Base-by-base conservation (phyloP, 2,888 invertebrate genomes). In the Nomada goodeniana region DNA sequence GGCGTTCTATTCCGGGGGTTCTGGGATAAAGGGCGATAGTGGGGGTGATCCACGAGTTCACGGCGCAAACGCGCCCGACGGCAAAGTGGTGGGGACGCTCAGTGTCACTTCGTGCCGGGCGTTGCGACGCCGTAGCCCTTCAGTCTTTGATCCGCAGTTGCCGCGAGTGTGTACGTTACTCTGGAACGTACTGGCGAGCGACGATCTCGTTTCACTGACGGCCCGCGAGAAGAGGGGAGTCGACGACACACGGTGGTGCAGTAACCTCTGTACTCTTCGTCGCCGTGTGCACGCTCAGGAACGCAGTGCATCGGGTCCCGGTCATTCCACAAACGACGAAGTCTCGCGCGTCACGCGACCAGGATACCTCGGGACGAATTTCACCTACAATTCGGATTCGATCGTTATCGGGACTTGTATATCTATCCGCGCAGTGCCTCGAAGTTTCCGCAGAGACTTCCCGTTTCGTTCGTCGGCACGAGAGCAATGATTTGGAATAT, bases 61-160 rank as follows among this genome's bases (percentile, higher is more conserved):
- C 11, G 13, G 84, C 91, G 90, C 91, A 86, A 76, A 90, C 90
- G 89, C 85, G 69, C 52, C 7, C 71, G 53, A 50, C 42, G 20
- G 42, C 44, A 50, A 50, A 68, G 79, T 82, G 85, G 82, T 76
- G 89, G 91, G 91, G 91, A 87, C 82, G 69, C 77, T 87, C 91
- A 90, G 92, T 93, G 91, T 92, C 92, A 92, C 91, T 93, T 89
- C 74, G 92, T 91, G 91, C 92, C 92, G 92, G 92, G 92, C 92
- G 91, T 91, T 91, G 91, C 92, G 91, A 88, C 91, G 91, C 90
- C 86, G 77, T 84, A 74, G 82, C 83, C 89, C 89, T 90, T 89
- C 91, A 92, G 92, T 92, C 91, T 91, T 88, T 90, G 88, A 91
- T 89, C 88, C 90, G 91, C 90, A 88, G 86, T 83, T 86, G 84